A percentile compares a stretch with the other conserved stretches of the same genome.
These are phyloP conservation scores for Porites evermanni DNA, from an alignment of 92 coral and sea anemone species.

Conservation along the genomic window DNA sequence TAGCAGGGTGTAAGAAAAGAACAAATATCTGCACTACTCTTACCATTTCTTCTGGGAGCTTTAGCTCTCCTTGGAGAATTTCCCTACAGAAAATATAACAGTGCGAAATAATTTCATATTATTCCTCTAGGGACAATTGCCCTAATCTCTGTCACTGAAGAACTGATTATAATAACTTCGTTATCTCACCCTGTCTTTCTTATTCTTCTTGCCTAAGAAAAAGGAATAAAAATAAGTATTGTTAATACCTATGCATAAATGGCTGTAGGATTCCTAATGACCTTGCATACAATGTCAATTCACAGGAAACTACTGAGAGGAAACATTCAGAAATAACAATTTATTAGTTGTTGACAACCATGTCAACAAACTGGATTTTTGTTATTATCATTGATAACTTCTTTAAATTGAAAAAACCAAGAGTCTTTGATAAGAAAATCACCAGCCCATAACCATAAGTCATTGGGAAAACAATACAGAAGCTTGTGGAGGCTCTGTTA, in stretches of 20 bases:
- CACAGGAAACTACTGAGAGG: too few relatives aligned
- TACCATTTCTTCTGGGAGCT: constrained; percentile 90
- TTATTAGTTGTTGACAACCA: too few relatives aligned
- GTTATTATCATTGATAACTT: not conserved
- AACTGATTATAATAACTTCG: too few relatives aligned
- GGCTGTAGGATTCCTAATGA: too few relatives aligned
- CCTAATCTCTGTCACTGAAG: too few relatives aligned
- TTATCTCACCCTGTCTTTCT: constrained; percentile 76
- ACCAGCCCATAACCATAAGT: too few relatives aligned
- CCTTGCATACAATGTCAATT: too few relatives aligned
- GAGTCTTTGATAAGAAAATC: too few relatives aligned
- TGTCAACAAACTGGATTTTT: too few relatives aligned
- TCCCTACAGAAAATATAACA: constrained; percentile 52
- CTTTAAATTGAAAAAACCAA: too few relatives aligned
- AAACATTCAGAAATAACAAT: too few relatives aligned
- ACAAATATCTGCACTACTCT: not conserved
- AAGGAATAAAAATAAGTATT: constrained; percentile 3
- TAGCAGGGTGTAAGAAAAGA: too few relatives aligned
- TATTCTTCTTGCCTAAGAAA: constrained; percentile 72
- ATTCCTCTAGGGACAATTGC: not conserved
- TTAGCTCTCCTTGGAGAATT: constrained; percentile 98
- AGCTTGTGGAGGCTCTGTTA: not conserved
- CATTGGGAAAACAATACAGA: not conserved
- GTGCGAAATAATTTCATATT: not conserved
- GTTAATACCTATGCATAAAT: not conserved